phyloP scores from a whole-genome alignment of 2,113 vertebrate species.

The Typhlomys cinereus region DNA sequence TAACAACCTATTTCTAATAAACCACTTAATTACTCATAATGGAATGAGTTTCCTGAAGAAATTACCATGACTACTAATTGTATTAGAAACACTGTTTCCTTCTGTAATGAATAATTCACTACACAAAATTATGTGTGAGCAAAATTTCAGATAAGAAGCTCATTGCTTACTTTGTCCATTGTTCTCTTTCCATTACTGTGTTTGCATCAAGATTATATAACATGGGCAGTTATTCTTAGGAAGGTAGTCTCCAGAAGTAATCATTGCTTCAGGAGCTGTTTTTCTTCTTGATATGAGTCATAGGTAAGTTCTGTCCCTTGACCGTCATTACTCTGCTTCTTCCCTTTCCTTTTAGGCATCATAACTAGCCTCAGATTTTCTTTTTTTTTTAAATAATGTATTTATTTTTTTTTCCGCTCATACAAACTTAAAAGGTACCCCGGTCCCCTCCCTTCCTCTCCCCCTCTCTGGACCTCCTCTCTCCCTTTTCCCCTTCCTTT shows the following conservation, averaged over 20 bases:
- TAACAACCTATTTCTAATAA: not conserved
- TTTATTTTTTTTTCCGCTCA: too few relatives aligned
- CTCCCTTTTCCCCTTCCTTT: too few relatives aligned
- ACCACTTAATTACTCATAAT: not conserved
- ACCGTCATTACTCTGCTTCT: not conserved
- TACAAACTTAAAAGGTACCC: too few relatives aligned
- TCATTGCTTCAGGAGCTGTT: not conserved
- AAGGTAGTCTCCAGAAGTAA: not conserved
- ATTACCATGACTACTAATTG: not conserved
- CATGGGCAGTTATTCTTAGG: not conserved
- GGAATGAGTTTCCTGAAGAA: not conserved
- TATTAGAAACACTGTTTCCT: not conserved
- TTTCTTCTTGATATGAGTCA: not conserved
- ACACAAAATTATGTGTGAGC: not conserved
- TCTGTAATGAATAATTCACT: not conserved
- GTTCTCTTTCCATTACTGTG: not conserved
- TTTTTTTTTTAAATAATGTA: too few relatives aligned
- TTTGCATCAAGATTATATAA: not conserved
- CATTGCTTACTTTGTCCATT: not conserved
- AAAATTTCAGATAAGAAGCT: not conserved
- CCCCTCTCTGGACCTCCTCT: fast-evolving
- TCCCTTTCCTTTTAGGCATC: fast-evolving
- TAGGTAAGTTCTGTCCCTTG: not conserved
- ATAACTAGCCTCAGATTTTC: not conserved
- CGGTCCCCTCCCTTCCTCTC: too few relatives aligned